Percentiles rank a stretch among this genome's conserved stretches.
phyloP scores from a whole-genome alignment of 64 coral and sea anemone genomes.

The Montipora sp. region DNA sequence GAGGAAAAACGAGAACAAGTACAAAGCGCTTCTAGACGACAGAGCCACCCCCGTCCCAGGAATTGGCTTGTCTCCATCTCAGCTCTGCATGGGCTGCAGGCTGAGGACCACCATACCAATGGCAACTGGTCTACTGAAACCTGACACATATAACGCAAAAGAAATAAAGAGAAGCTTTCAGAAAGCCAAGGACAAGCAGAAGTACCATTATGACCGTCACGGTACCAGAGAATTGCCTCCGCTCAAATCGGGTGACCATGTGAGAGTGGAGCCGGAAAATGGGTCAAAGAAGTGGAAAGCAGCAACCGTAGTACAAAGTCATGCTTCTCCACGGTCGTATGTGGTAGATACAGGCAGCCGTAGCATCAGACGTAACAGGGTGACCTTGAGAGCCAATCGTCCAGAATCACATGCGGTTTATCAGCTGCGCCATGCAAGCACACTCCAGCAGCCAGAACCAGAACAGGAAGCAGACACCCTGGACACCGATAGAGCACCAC shows the following conservation, averaged over 20 bases:
- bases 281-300: slow-evolving; percentile 42
- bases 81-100: slow-evolving; percentile 57
- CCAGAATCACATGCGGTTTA: slow-evolving; percentile 15
- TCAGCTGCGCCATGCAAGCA: slow-evolving; percentile 14
- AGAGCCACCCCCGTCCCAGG: slow-evolving; percentile 27
- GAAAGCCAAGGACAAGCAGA: slow-evolving; percentile 54
- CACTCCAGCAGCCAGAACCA: slow-evolving; percentile 5
- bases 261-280: slow-evolving; percentile 30
- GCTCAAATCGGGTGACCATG: slow-evolving; percentile 49
- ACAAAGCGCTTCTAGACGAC: slow-evolving; percentile 24
- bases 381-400: slow-evolving; percentile 20
- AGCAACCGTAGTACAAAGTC: slow-evolving; percentile 10
- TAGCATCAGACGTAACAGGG: slow-evolving; percentile 49
- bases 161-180: slow-evolving; percentile 51
- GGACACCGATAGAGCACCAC: background rate
- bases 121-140: slow-evolving; percentile 53
- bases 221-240: slow-evolving; percentile 50
- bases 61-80: slow-evolving; percentile 49
- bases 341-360: background rate
- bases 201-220: slow-evolving; percentile 38
- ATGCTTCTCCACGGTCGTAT: slow-evolving; percentile 26
- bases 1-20: background rate
- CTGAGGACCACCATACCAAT: slow-evolving; percentile 49
- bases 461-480: background rate
- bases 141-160: slow-evolving; percentile 19